These are phyloP conservation scores for Ctenopoma kingsleyae DNA, from an alignment of 2,797 vertebrate genomes.

Conservation along the genomic window DNA sequence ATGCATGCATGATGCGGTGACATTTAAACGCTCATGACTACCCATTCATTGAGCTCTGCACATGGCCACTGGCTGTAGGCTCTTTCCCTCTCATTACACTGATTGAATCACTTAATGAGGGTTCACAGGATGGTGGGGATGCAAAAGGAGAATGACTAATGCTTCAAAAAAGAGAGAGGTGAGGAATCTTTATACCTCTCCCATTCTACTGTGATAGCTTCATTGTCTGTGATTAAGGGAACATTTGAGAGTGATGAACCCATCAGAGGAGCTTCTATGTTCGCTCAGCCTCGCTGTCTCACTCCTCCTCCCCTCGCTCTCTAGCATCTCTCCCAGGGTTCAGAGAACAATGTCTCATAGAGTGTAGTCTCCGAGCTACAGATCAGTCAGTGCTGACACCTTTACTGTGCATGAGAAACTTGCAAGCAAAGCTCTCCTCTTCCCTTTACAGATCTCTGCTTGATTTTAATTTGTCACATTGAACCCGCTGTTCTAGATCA, in stretches of 20 bases:
- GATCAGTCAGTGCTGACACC: constrained; percentile 13
- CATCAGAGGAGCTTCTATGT: constrained; percentile 25
- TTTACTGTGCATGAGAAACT: constrained; percentile 14
- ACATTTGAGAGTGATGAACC: constrained; percentile 41
- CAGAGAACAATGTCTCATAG: constrained; percentile 20
- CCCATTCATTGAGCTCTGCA: constrained; percentile 18
- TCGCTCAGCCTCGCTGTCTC: neutral
- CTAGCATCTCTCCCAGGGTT: constrained; percentile 1
- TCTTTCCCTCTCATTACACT: constrained; percentile 31
- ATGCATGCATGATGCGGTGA: constrained; percentile 18
- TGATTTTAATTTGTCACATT: neutral
- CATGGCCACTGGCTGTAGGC: constrained; percentile 17
- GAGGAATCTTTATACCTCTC: constrained; percentile 20
- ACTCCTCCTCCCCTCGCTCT: neutral
- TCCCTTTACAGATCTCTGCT: constrained; percentile 9
- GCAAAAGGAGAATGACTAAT: constrained; percentile 33
- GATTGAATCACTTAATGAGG: constrained; percentile 38
- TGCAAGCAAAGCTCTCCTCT: constrained; percentile 9
- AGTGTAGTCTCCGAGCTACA: constrained; percentile 5
- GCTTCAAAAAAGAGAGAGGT: constrained; percentile 22
- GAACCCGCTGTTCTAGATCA: neutral
- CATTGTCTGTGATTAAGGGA: constrained; percentile 47
- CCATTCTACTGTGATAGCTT: constrained; percentile 24
- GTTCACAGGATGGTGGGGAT: constrained; percentile 26
- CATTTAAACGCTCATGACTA: constrained; percentile 21